These are phyloP conservation scores for Tortricodes alternella DNA, from an alignment of 2,888 invertebrate species.

Conservation along the genomic window DNA sequence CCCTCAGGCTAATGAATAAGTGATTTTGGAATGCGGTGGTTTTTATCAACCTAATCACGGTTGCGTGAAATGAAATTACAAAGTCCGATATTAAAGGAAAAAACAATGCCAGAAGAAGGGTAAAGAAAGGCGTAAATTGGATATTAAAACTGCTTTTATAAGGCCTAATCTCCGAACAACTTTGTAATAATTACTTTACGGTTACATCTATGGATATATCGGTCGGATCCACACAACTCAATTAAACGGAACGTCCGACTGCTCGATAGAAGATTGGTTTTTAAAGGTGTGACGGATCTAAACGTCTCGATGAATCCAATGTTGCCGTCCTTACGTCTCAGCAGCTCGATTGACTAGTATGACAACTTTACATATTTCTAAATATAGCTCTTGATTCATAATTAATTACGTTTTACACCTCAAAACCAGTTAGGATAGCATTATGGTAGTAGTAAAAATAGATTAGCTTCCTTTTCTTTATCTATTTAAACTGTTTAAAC, in stretches of 20 bases:
- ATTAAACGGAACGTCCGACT: neutral
- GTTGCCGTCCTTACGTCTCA: too few relatives aligned
- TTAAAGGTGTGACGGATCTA: conserved; percentile 10
- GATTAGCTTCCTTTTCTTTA: neutral
- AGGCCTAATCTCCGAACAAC: too few relatives aligned
- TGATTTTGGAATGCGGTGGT: too few relatives aligned
- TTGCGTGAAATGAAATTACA: too few relatives aligned
- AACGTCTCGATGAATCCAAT: neutral
- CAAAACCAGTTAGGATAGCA: neutral
- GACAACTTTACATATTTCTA: neutral
- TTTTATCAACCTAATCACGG: too few relatives aligned
- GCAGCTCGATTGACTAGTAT: neutral
- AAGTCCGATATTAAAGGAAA: too few relatives aligned
- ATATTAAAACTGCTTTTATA: too few relatives aligned
- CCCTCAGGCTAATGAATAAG: too few relatives aligned
- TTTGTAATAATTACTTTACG: neutral
- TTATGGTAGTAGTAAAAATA: neutral
- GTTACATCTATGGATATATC: neutral
- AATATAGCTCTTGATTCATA: neutral
- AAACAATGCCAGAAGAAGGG: too few relatives aligned
- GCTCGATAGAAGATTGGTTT: neutral
- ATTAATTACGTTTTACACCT: neutral
- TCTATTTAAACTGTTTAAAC: too few relatives aligned
- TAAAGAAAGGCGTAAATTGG: too few relatives aligned
- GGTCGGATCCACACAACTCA: conserved; percentile 1